Evolutionary conservation across 1,140 invertebrate genomes (phyloP), one percentile per base, ranked within the genome.

Genomic region (Alviniconcha marisindica): DNA sequence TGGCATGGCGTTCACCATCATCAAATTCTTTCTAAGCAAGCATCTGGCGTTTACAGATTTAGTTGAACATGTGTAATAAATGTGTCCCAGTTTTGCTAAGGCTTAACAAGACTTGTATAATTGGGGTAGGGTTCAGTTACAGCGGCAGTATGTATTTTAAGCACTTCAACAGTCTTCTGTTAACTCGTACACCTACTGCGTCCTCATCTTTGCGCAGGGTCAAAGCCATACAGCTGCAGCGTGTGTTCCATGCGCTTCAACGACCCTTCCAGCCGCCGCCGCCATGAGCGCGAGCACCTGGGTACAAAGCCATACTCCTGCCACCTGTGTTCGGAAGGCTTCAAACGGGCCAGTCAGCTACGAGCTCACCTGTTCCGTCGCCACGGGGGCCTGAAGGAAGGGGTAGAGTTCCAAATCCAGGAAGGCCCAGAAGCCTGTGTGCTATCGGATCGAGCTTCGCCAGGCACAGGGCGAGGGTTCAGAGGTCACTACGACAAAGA

Each of bases 201-300:
- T n/a, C n/a, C n/a, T n/a, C n/a, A n/a, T 42, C 82, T 40, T 81
- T 48, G 85, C 83, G 14, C 66, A 89, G 93, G 98, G 0, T 98
- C 99, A 91, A 99, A 99, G 92, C 98, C 98, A 1, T 98, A 98
- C 93, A 96, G 96, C 33, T 99, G 98, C 93, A 98, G 99, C 91
- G 96, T 97, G 24, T 99, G 98, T 93, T 97, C 97, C 0, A 87
- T 86, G 38, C 83, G 82, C 33, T 91, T 90, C 73, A 90, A 84
- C 82, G 89, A 91, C 83, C 80, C 86, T 14, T 90, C 89, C 28
- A 90, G 89, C 79, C 83, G 87, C 38, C 84, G 87, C 15, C 85
- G 93, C 38, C 94, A 94, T 84, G 86, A 89, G 18, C 91, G 95
- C 94, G 89, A 92, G 66, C 93, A 94, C 73, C 89, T 90, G 63